Conservation (phyloP, 2,113 vertebrate genomes). For the Siniperca chuatsi region DNA sequence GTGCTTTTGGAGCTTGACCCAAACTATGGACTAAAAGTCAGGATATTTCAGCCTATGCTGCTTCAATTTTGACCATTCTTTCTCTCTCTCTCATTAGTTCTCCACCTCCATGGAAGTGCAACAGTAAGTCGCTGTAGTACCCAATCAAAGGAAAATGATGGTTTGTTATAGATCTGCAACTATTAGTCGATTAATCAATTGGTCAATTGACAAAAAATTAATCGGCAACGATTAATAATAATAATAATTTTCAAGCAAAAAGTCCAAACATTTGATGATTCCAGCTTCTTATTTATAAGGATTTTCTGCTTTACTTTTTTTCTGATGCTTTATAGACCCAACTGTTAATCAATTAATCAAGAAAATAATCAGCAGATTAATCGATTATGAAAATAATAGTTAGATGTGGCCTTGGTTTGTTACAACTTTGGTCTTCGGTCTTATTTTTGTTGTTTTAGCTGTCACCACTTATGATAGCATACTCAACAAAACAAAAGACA, state of each 20-base stretch:
- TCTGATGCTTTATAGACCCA: neutral
- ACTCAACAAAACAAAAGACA: neutral
- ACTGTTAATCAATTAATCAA: no score
- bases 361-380: neutral
- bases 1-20: neutral
- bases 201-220: no score
- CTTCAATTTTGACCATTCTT: no score
- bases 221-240: no score
- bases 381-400: neutral
- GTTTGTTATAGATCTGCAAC: no score
- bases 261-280: no score
- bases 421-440: neutral
- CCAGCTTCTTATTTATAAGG: no score
- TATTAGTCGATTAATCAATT: no score
- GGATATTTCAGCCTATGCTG: neutral
- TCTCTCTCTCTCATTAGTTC: no score
- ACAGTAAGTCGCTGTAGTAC: no score
- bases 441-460: neutral
- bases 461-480: neutral
- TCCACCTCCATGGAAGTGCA: neutral
- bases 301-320: neutral
- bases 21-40: neutral
- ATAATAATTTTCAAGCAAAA: neutral
- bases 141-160: no score
- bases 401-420: neutral